Base-by-base conservation (phyloP, 2,888 invertebrate genomes). In the Rotaria macrura region DNA sequence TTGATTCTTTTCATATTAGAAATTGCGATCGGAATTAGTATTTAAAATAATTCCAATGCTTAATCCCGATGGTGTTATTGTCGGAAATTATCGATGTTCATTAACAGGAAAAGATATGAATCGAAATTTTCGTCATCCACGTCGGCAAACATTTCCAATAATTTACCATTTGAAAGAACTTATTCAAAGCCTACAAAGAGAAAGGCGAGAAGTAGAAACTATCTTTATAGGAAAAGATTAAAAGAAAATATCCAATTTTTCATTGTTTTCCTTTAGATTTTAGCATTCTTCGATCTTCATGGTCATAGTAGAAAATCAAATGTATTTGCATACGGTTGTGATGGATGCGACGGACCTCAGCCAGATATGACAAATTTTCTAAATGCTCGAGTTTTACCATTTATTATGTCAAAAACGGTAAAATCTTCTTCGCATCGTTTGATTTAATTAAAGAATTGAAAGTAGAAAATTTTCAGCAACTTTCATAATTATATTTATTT, bases 11-110 rank as follows among this genome's bases (percentile, higher is more conserved):
- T n/a, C 25, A 43, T 88, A 88, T 84, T 94, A 92, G 95, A 92
- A 95, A 89, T 92, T 97, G 87, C 93, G 96, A 85, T 95, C 96
- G 90, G 95, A 94, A 90, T 96, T 96, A 91, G 95, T 97, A 89
- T 97, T 97, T 91, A 97, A 97, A 92, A 92, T 97, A 88, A 94
- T 97, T 89, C 96, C 96, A 87, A 97, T 97, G 96, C 91, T 97
- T 87, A 97, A 97, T 92, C 96, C 96, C 83, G 96, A 97, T 91
- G 96, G 97, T 65, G 96, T 94, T 88, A 93, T 93, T 90, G 96
- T 96, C n/a, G 91, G 91, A 23, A 91, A 91, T 87, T 91, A 91
- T 87, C 87, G 91, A 85, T 91, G 91, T 87, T 91, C 91, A 20
- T 88, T 91, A 85, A 89, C 91, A 9, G 91, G 91, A 1, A 88